Evolutionary conservation across 2,113 vertebrate genomes (phyloP), one percentile per base, ranked within the genome.

Genomic region (Danionella cerebrum): DNA sequence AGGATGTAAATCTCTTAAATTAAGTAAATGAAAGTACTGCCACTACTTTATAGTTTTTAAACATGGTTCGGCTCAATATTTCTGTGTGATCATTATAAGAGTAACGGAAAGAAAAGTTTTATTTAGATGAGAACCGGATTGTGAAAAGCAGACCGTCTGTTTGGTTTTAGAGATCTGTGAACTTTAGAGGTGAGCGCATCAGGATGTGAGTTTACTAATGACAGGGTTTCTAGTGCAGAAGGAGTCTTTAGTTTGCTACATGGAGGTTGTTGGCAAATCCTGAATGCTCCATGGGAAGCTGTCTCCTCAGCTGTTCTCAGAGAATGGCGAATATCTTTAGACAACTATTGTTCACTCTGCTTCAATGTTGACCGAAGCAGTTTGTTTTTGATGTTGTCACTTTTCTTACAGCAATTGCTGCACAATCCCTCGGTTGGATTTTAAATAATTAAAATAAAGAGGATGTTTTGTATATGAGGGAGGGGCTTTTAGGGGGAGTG

Each of bases 141-240:
- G 7, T 52, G 14, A 16, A 29, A 13, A 29, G 29, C 48, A 53
- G n/a, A 9, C 7, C 19, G 9, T 18, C 4, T 53, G 9, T 33
- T 11, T 10, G 33, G 19, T 10, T 53, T 19, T 19, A 33, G 16
- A 47, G 29, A 33, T 33, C 16, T 4, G 33, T 19, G 16, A 33
- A 12, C 33, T 8, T 19, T 13, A 10, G 38, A 41, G 22, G 13
- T 42, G 14, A 25, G n/a, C 14, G 27, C 25, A 31, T 39, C 25
- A 24, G 18, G 27, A 53, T 41, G 35, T 68, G 55, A 51, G 50
- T 67, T 13, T 76, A 65, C 57, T 83, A 78, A 84, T 87, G 80
- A 79, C 74, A 81, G 80, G 79, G 71, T 76, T 69, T 80, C 39
- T 31, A 21, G 24, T 54, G 53, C 66, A 38, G 60, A 45, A 69